Evolutionary conservation across 1,140 invertebrate species (phyloP).

Genomic region (Berghia stephanieae): DNA sequence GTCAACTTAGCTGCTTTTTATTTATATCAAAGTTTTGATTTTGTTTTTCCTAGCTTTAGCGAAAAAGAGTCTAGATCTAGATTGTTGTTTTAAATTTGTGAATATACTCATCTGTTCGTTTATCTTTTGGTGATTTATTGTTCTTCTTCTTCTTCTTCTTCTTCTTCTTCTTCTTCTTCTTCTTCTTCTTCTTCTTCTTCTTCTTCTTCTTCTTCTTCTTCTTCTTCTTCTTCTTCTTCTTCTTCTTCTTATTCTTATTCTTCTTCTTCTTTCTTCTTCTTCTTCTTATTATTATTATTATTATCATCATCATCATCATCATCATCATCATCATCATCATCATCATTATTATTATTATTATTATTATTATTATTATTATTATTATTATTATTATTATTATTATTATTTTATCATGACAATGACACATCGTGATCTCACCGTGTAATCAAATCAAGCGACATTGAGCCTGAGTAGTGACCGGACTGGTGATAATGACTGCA

Average conservation of each 20-base stretch:
- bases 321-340: no score
- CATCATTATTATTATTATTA: no score
- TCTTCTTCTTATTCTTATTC: background rate
- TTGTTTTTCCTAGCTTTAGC: background rate
- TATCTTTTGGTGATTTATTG: conserved; percentile 35
- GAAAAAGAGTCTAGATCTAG: background rate
- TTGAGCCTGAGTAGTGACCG: no score
- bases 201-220: background rate
- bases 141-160: background rate
- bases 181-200: background rate
- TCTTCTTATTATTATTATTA: no score
- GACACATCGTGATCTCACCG: no score
- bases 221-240: background rate
- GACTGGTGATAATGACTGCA: no score
- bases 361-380: no score
- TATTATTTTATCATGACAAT: no score
- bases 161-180: background rate
- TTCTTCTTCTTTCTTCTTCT: background rate
- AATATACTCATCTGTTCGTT: background rate
- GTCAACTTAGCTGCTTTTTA: background rate
- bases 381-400: no score
- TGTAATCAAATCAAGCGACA: no score
- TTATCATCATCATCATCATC: no score
- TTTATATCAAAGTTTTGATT: background rate
- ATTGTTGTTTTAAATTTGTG: background rate